These are phyloP conservation scores for Argyresthia albistria DNA, from an alignment of 2,888 invertebrate genomes.

Conservation along the genomic window DNA sequence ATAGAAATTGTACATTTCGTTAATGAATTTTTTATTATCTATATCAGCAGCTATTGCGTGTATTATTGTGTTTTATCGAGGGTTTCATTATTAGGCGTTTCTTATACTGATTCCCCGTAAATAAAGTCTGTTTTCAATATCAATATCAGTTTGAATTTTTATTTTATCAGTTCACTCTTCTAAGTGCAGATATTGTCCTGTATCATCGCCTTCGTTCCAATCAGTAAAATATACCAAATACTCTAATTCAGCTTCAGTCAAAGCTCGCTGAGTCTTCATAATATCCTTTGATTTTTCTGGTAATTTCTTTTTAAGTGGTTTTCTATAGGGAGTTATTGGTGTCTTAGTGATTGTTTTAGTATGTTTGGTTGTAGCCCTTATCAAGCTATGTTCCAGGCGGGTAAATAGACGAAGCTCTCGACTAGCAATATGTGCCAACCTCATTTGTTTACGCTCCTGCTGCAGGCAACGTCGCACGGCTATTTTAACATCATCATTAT, in stretches of 20 bases:
- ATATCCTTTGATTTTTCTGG: not conserved
- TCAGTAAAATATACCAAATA: conserved; percentile 54
- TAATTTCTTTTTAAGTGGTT: not conserved
- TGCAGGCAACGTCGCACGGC: conserved; percentile 65
- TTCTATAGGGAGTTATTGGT: not conserved
- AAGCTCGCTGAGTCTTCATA: not conserved
- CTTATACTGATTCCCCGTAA: conserved; percentile 53
- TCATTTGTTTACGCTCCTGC: conserved; percentile 60
- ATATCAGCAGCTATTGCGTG: conserved; percentile 34
- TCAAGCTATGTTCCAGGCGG: conserved; percentile 51
- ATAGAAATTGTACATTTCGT: conserved; percentile 64
- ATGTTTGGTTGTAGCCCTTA: conserved; percentile 37
- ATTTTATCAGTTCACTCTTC: conserved; percentile 4
- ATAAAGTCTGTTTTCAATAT: conserved; percentile 53
- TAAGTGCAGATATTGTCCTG: conserved; percentile 25
- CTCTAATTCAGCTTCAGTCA: conserved; percentile 35
- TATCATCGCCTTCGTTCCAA: conserved; percentile 46
- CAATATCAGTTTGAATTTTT: not conserved
- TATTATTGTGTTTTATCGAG: conserved; percentile 51
- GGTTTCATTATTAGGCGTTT: conserved; percentile 39
- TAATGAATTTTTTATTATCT: conserved; percentile 35
- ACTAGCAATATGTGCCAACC: conserved; percentile 68
- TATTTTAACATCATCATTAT: conserved; percentile 58
- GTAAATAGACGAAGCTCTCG: conserved; percentile 68
- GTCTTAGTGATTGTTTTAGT: conserved; percentile 3